Evolutionary conservation across 92 coral and sea anemone species (phyloP).

Genomic region (Metridium senile): DNA sequence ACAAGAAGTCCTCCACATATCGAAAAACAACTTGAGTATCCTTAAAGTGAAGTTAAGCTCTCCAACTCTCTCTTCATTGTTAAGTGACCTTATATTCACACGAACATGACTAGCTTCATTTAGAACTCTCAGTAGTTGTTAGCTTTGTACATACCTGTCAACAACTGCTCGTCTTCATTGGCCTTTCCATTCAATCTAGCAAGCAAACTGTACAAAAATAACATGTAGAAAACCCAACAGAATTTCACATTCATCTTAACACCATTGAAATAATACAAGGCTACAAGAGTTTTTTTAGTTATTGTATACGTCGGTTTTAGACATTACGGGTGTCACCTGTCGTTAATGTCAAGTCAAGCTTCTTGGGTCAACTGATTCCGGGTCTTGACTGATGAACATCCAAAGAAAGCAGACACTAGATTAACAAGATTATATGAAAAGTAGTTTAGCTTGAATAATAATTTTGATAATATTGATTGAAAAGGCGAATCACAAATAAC

Average conservation of each 20-base stretch:
- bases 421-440: too few relatives aligned
- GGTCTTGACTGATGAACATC: background rate
- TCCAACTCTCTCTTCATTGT: background rate
- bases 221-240: background rate
- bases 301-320: too few relatives aligned
- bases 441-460: too few relatives aligned
- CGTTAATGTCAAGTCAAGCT: background rate
- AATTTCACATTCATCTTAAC: background rate
- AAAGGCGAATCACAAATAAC: too few relatives aligned
- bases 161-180: background rate
- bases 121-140: too few relatives aligned
- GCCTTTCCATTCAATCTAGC: background rate
- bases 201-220: background rate
- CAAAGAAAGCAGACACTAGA: background rate
- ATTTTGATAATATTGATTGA: too few relatives aligned
- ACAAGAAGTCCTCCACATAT: too few relatives aligned
- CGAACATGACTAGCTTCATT: too few relatives aligned
- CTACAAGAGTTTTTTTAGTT: background rate
- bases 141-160: background rate
- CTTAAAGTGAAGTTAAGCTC: too few relatives aligned
- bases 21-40: too few relatives aligned
- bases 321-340: background rate
- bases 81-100: background rate
- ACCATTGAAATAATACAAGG: too few relatives aligned
- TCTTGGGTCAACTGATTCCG: background rate